Conservation (phyloP, 1,140 invertebrate genomes). For the Brachionus manjavacas region DNA sequence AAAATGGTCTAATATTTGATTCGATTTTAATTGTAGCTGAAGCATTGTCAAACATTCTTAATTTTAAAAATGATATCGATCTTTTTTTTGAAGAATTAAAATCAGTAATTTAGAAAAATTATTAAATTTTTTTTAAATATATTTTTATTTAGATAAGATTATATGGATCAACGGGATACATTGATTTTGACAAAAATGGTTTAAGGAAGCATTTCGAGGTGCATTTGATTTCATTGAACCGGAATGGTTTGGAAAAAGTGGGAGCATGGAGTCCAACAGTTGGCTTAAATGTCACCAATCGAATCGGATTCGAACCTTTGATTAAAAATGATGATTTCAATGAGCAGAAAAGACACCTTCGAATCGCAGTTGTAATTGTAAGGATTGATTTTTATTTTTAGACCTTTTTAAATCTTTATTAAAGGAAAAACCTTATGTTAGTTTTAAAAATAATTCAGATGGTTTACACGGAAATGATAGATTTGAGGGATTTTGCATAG, state of each 20-base stretch:
- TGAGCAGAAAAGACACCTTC: background rate
- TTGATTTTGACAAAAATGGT: background rate
- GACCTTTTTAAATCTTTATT: background rate
- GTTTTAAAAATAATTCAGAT: background rate
- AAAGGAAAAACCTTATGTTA: conserved; percentile 12
- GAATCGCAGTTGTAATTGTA: background rate
- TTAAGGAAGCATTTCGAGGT: background rate
- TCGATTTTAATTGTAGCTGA: background rate
- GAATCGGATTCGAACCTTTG: background rate
- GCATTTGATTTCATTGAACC: background rate
- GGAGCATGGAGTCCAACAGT: background rate
- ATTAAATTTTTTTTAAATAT: background rate
- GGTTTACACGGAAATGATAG: conserved; percentile 48
- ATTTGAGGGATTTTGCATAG: conserved; percentile 55
- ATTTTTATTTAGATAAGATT: background rate
- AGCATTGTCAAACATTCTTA: background rate
- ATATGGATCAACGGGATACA: background rate
- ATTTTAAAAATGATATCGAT: background rate
- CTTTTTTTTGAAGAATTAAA: background rate
- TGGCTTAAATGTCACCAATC: background rate
- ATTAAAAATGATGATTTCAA: background rate
- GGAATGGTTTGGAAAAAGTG: background rate
- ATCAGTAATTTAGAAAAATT: background rate
- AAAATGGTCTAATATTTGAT: background rate
- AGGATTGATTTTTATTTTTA: background rate